These are phyloP conservation scores for Clitarchus hookeri DNA, from an alignment of 2,888 invertebrate genomes.

Conservation along the genomic window DNA sequence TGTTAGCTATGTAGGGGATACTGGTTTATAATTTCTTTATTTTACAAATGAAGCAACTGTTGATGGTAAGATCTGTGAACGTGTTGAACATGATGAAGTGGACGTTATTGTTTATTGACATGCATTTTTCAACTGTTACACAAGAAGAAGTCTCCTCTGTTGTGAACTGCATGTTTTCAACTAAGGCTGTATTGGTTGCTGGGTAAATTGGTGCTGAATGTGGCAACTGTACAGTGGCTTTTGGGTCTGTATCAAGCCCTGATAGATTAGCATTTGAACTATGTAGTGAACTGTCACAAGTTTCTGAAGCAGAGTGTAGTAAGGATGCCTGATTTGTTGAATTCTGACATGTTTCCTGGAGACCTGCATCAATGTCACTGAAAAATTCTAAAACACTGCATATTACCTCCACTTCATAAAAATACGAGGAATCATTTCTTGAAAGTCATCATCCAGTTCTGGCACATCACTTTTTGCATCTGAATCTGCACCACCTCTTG, in stretches of 20 bases:
- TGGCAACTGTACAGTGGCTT: not conserved
- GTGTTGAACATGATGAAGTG: not conserved
- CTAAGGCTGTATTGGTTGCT: not conserved
- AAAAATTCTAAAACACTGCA: not conserved
- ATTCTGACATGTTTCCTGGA: not conserved
- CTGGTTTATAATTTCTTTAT: not conserved
- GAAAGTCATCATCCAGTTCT: not conserved
- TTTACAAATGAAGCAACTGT: not conserved
- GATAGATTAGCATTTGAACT: not conserved
- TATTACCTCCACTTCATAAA: not conserved
- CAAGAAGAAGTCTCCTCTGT: not conserved
- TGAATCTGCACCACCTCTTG: slow-evolving; percentile 9
- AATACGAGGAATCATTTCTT: not conserved
- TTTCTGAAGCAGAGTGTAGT: not conserved
- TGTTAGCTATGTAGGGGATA: not conserved
- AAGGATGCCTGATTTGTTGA: not conserved
- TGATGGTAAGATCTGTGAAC: not conserved
- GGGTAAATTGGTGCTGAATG: not conserved
- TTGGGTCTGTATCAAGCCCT: not conserved
- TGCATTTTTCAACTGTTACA: not conserved
- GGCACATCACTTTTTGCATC: not conserved
- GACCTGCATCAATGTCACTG: not conserved
- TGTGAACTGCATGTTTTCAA: not conserved
- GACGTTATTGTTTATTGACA: not conserved
- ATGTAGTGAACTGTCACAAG: not conserved